phyloP scores from a whole-genome alignment of 2,113 vertebrate species.

The Xenopus laevis region DNA sequence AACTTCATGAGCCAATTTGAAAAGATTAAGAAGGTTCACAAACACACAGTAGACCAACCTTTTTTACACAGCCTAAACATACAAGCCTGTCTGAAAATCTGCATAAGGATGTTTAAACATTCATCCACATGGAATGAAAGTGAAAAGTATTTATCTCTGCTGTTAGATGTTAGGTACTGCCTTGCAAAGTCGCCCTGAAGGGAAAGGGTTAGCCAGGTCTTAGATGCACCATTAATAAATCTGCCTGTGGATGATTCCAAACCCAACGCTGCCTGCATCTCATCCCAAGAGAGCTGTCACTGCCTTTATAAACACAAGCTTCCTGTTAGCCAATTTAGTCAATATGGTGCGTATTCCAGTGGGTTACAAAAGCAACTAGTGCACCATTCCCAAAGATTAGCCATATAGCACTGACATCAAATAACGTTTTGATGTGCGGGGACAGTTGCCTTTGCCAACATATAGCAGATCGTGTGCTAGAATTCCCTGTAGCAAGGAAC shows the following conservation, averaged over 20 bases:
- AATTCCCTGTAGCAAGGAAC: too few species aligned
- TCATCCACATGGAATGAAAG: neutral
- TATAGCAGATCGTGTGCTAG: too few species aligned
- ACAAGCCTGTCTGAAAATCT: neutral
- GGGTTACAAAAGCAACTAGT: too few species aligned
- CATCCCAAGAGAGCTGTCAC: conserved; percentile 40
- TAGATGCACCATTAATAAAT: conserved; percentile 29
- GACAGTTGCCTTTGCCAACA: too few species aligned
- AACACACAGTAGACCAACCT: too few species aligned
- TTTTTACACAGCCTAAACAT: too few species aligned
- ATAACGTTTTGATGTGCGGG: too few species aligned
- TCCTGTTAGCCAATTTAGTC: conserved; percentile 25
- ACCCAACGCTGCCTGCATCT: conserved; percentile 32
- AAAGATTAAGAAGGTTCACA: neutral
- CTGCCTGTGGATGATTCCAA: conserved; percentile 23
- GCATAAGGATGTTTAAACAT: neutral
- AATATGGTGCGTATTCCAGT: conserved; percentile 36
- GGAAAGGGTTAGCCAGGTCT: conserved; percentile 15
- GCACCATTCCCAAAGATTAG: too few species aligned
- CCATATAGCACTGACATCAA: too few species aligned
- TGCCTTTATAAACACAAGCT: conserved; percentile 39
- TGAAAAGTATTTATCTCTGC: neutral
- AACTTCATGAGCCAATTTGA: neutral
- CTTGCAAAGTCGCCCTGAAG: neutral
- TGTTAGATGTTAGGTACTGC: neutral